Evolutionary conservation across 2,888 invertebrate species (phyloP), one percentile per base, ranked within the genome.

Genomic region (Scaeva pyrastri): DNA sequence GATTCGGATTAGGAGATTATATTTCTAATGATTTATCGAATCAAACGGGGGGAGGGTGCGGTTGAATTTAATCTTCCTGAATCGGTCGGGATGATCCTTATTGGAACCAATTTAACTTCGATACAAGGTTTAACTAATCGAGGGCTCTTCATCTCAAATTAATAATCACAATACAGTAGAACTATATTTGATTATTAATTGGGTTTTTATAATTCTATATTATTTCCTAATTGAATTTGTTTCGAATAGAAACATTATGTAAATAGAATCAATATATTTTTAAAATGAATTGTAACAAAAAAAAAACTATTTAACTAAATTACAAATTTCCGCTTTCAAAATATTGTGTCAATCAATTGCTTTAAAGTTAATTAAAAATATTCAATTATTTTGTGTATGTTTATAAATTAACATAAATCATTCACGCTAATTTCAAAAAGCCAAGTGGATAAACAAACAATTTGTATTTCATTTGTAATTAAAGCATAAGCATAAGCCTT

Each of bases 391-490:
- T 31, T 31, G 31, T 31, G 5, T 2, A 31, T 41, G 39, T 58
- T 58, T 19, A 58, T 58, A 36, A 36, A 58, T 56, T 16, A 19
- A 11, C 58, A 58, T 39, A 60, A 39, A 41, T 21, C n/a, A 56
- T 16, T 56, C 31, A 23, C 10, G n/a, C 10, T 16, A 1, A 11
- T 16, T 6, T 21, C 31, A 8, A 52, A 23, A 52, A 26, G 23
- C 8, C 23, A 52, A n/a, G 23, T 52, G 23, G 23, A 2, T 31
- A 31, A 56, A 11, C 11, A 56, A 56, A 16, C 31, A 31, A 31
- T 31, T 31, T 31, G n/a, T 31, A 55, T 2, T 55, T n/a, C 8
- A 21, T 55, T 55, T 55, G 1, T n/a, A 26, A 55, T 55, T 55
- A 55, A 55, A 55, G 26, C 8, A 7, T 55, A 55, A 55, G 26